phyloP scores from a whole-genome alignment of 2,797 vertebrate genomes.

The Geotrypetes seraphini region DNA sequence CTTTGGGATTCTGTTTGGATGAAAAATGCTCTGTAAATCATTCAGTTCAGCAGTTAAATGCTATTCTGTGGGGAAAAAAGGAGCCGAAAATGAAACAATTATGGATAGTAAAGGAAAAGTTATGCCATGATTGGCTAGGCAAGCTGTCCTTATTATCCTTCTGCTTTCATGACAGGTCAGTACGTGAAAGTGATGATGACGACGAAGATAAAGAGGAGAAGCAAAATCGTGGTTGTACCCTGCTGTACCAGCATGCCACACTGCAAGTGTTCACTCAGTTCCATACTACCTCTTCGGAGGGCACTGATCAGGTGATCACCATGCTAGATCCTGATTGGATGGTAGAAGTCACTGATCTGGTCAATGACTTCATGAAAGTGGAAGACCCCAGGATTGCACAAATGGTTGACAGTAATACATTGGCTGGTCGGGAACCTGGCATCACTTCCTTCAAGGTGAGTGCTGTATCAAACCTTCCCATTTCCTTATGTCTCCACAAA shows the following conservation, averaged over 20 bases:
- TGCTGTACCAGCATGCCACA: slow-evolving; percentile 88
- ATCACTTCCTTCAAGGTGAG: slow-evolving; percentile 80
- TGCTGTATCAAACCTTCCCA: no score
- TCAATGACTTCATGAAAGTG: slow-evolving; percentile 87
- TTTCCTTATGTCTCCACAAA: no score
- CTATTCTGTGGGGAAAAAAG: no score
- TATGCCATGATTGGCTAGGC: no score
- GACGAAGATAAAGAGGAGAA: slow-evolving; percentile 77
- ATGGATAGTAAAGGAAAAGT: no score
- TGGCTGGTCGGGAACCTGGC: slow-evolving; percentile 84
- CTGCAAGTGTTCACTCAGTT: slow-evolving; percentile 94
- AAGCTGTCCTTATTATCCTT: background rate
- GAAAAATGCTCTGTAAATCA: no score
- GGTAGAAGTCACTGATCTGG: slow-evolving; percentile 92
- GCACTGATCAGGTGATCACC: slow-evolving; percentile 87
- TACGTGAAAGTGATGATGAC: slow-evolving; percentile 84
- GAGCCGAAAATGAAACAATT: no score
- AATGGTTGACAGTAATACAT: slow-evolving; percentile 76
- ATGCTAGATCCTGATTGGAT: slow-evolving; percentile 96
- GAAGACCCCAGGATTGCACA: slow-evolving; percentile 78
- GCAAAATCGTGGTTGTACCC: slow-evolving; percentile 80
- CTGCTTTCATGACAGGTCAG: slow-evolving; percentile 24
- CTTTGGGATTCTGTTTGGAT: no score
- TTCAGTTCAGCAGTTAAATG: no score
- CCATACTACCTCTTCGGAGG: slow-evolving; percentile 87